Conservation (phyloP, 2,797 vertebrate species). For the Acipenser ruthenus region DNA sequence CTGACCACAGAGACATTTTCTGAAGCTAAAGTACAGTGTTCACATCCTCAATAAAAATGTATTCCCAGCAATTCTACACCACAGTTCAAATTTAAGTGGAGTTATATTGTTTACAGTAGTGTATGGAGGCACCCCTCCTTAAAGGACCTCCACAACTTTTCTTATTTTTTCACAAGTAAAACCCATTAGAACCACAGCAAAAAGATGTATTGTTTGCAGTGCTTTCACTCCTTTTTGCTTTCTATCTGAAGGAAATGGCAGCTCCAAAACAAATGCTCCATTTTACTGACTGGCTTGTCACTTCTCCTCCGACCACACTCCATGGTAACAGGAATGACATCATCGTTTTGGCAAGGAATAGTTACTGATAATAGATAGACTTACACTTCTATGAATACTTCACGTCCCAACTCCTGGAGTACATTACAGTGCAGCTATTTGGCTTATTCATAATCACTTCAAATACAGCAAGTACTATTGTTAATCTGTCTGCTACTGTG, state of each 20-base stretch:
- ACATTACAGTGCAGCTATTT: slow-evolving; percentile 21
- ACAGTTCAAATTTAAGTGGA: too few species aligned
- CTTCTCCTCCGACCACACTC: slow-evolving; percentile 62
- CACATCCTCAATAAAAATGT: too few species aligned
- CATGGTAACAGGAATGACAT: slow-evolving; percentile 70
- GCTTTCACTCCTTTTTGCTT: slow-evolving; percentile 19
- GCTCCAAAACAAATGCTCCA: slow-evolving; percentile 41
- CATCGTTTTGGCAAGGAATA: slow-evolving; percentile 64
- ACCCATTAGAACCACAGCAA: slow-evolving; percentile 12
- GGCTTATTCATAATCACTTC: too few species aligned
- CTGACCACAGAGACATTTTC: too few species aligned
- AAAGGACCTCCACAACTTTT: too few species aligned
- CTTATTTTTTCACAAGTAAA: too few species aligned
- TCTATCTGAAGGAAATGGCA: slow-evolving; percentile 39
- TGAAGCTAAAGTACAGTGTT: too few species aligned
- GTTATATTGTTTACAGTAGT: too few species aligned
- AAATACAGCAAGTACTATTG: too few species aligned
- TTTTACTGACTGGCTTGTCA: slow-evolving; percentile 55
- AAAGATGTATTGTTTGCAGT: slow-evolving; percentile 9
- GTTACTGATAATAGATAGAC: slow-evolving; percentile 47
- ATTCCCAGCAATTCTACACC: too few species aligned
- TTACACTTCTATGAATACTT: slow-evolving; percentile 34
- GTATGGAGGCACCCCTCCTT: too few species aligned
- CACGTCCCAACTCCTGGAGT: slow-evolving; percentile 39
- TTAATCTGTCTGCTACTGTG: too few species aligned